Evolutionary conservation across 2,888 invertebrate genomes (phyloP), one percentile per base, ranked within the genome.

Genomic region (Eustalomyia histrio): DNA sequence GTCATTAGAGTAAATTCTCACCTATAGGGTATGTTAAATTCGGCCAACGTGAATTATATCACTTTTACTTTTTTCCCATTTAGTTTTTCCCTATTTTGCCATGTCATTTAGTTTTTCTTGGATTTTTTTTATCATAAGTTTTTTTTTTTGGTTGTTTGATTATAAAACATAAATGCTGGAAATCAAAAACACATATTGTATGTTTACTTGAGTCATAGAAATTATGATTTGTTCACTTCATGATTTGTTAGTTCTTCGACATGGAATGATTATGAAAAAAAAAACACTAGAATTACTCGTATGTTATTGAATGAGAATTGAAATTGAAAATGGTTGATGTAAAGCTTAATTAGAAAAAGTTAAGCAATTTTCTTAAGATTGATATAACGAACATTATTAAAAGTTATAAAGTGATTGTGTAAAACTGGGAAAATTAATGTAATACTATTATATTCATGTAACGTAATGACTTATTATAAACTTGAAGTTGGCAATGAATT

Each of bases 161-260:
- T 47, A 29, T 39, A 39, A 12, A n/a, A n/a, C 43, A 47, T 47
- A 47, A 47, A n/a, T 24, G n/a, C n/a, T 29, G n/a, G 16, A 57
- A 16, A 33, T 64, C 29, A 63, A 35, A 29, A 39, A 24, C 39
- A 16, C 8, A 17, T 43, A 60, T 47, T 47, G 72, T 8, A 29
- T 29, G 7, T 29, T 73, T 73, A 55, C 29, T 5, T 17, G 7
- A 29, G 35, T 73, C 63, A 72, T 29, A 33, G 24, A 50, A 57
- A 14, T 58, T 74, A 65, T 65, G 65, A 65, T 65, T 74, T 74
- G 58, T 65, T 50, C 39, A 52, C 35, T 74, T 74, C 29, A 60
- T 50, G 35, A 65, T 43, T 50, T 60, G 33, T 50, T 50, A 14
- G 55, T 52, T 63, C 43, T n/a, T 29, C 14, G 52, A 12, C 14